Evolutionary conservation across 2,888 invertebrate genomes (phyloP), one percentile per base, ranked within the genome.

Genomic region (Phorcus lineatus): DNA sequence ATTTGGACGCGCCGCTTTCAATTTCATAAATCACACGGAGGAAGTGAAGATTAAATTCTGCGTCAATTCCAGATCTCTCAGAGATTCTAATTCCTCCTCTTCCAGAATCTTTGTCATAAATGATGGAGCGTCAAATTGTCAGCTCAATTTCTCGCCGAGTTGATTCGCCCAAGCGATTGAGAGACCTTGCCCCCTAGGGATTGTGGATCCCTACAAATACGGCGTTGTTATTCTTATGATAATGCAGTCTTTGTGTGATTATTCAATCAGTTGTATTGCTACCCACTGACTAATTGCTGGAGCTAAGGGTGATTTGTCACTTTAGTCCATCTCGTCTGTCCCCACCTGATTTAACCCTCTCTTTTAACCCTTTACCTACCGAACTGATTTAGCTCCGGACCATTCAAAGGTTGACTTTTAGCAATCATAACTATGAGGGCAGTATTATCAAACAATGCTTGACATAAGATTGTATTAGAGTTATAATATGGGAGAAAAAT

Each of bases 11-110:
- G 62, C 28, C 70, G 36, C 47, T 80, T 78, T 76, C 76, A 66
- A 80, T 80, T 80, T 79, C 80, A 80, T 80, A 82, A 80, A 82
- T 82, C 79, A 79, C 74, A 79, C 74, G 57, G 57, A 66, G 66
- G 74, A 77, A 79, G 76, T 79, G 74, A 74, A 81, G 80, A 82
- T 82, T 76, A 80, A 80, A 79, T 82, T 80, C 77, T 74, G 62
- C 77, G 80, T 80, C 80, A 40, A 78, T 79, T 76, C 22, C 62
- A 74, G 78, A 67, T 78, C 52, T 28, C 55, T 16, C 31, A 54
- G 28, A 76, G 76, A 76, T 76, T 76, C 53, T 36, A 76, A 76
- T 76, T 76, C 55, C 76, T 55, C 55, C 52, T 28, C 54, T 55
- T 76, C 22, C 28, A 36, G 55, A 28, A 53, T 76, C 75, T 75